These are phyloP conservation scores for Bubo blakistoni DNA, from an alignment of 2,113 vertebrate genomes.

Conservation along the genomic window DNA sequence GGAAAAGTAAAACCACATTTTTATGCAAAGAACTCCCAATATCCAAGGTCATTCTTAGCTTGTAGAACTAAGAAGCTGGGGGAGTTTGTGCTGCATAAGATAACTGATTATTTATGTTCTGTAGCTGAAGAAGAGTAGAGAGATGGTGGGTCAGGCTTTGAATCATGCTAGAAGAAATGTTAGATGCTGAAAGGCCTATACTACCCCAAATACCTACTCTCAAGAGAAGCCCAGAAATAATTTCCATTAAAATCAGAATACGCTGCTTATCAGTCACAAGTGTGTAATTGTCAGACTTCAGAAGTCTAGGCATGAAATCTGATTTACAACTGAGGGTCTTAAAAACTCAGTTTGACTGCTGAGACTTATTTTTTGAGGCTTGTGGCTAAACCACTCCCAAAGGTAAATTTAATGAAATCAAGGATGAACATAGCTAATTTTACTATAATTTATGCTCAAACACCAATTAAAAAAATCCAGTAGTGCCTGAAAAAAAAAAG, in stretches of 20 bases:
- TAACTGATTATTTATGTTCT: neutral
- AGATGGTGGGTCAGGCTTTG: neutral
- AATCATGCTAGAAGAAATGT: neutral
- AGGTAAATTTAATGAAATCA: neutral
- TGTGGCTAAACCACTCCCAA: neutral
- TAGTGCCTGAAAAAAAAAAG: neutral
- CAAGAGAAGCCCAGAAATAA: neutral
- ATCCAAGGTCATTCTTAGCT: neutral
- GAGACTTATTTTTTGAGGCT: neutral
- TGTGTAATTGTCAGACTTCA: neutral
- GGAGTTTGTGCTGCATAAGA: neutral
- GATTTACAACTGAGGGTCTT: neutral
- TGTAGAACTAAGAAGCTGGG: neutral
- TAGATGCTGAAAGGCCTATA: neutral
- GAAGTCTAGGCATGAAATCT: neutral
- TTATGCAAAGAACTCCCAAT: neutral
- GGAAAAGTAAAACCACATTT: neutral
- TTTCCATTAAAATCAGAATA: neutral
- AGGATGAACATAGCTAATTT: neutral
- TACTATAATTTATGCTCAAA: neutral
- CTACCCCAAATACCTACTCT: neutral
- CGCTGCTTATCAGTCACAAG: neutral
- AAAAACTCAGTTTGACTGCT: neutral
- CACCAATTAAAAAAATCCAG: neutral
- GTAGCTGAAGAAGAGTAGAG: neutral